phyloP scores from a whole-genome alignment of 2,888 invertebrate species.

The Coleophora flavipennella region DNA sequence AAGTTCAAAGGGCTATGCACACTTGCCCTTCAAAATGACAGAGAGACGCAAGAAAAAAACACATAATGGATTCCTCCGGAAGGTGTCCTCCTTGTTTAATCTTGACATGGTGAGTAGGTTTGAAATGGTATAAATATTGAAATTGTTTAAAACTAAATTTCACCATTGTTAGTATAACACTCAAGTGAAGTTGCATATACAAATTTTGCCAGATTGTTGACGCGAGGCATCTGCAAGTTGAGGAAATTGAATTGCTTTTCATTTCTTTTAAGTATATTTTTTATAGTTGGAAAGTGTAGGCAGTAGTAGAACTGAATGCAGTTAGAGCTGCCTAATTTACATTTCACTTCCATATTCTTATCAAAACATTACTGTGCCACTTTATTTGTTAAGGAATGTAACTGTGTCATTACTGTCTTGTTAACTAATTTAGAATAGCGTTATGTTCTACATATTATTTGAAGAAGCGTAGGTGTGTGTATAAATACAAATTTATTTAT shows the following conservation, averaged over 20 bases:
- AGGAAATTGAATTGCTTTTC: too few species aligned
- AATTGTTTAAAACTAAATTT: constrained; percentile 5
- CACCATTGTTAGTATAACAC: constrained; percentile 6
- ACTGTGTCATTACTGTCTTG: background rate
- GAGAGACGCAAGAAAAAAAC: constrained; percentile 72
- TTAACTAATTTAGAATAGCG: background rate
- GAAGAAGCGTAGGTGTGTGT: constrained; percentile 1
- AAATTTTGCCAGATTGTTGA: too few species aligned
- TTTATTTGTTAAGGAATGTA: background rate
- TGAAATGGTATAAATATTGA: constrained; percentile 4
- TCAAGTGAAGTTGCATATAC: too few species aligned
- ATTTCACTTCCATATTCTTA: background rate
- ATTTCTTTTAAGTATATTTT: too few species aligned
- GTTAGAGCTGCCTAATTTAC: background rate
- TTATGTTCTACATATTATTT: background rate
- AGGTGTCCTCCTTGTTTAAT: constrained; percentile 90
- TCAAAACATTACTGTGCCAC: background rate
- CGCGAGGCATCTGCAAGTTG: too few species aligned
- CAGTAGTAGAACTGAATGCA: background rate
- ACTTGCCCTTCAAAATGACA: constrained; percentile 63
- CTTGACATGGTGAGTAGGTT: constrained; percentile 83
- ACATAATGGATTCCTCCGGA: constrained; percentile 85
- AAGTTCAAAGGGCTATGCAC: constrained; percentile 55
- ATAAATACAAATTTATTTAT: constrained; percentile 14
- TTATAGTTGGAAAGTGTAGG: too few species aligned